Percentiles rank a stretch among this genome's conserved stretches.
phyloP scores from a whole-genome alignment of 2,113 vertebrate species.

The Heptranchias perlo region DNA sequence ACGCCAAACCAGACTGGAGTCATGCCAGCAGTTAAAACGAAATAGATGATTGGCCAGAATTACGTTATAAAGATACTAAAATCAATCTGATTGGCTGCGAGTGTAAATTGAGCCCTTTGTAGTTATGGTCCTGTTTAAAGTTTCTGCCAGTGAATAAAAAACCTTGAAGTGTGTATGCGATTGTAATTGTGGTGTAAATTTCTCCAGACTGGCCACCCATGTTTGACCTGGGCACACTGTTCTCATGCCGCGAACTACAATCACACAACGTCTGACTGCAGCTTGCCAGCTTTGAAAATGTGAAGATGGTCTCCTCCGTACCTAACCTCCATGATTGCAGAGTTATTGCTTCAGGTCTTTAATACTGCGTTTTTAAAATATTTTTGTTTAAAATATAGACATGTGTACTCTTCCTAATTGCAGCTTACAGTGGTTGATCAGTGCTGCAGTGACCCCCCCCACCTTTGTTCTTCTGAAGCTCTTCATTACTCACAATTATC shows the following conservation, averaged over 20 bases:
- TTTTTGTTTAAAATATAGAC: neutral
- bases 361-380: neutral
- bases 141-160: conserved; percentile 24
- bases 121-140: conserved; percentile 36
- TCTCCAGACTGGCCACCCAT: conserved; percentile 23
- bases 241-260: neutral
- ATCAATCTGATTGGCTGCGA: conserved; percentile 26
- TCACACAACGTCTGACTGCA: neutral
- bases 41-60: conserved; percentile 28
- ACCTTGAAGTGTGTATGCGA: conserved; percentile 33
- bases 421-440: neutral
- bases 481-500: conserved; percentile 22
- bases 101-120: conserved; percentile 38
- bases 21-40: conserved; percentile 33
- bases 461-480: neutral
- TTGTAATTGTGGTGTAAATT: conserved; percentile 36
- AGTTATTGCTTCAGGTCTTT: neutral
- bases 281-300: neutral
- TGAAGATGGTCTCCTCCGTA: neutral
- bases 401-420: neutral
- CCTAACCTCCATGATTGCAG: neutral
- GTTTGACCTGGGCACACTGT: conserved; percentile 31
- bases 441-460: neutral
- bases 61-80: conserved; percentile 32
- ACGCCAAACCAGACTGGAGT: conserved; percentile 36